These are phyloP conservation scores for Drosophila subsilvestris DNA, from an alignment of 2,888 invertebrate species.

Conservation along the genomic window DNA sequence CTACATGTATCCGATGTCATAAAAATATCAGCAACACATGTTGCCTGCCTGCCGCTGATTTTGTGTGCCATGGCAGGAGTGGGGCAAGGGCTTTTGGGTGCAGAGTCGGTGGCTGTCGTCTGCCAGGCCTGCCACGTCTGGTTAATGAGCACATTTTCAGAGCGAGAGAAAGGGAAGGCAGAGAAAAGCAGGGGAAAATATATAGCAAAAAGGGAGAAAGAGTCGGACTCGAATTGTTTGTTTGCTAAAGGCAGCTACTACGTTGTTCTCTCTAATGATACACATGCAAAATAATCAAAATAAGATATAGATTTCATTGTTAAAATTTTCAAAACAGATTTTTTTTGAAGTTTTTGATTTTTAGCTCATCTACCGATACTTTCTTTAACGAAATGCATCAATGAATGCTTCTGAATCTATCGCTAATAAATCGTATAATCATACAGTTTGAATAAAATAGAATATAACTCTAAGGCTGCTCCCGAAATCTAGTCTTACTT, in stretches of 20 bases:
- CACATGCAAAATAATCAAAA: not conserved
- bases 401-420: no score
- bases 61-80: conserved; percentile 22
- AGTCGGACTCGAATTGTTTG: not conserved
- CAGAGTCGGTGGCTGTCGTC: conserved; percentile 32
- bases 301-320: not conserved
- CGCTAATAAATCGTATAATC: no score
- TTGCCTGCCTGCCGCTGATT: conserved; percentile 49
- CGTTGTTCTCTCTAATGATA: not conserved
- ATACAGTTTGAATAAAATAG: not conserved
- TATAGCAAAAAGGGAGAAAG: not conserved
- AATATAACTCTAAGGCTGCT: not conserved
- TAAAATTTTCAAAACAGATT: not conserved
- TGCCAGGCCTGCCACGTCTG: conserved; percentile 50
- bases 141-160: conserved; percentile 46
- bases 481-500: not conserved
- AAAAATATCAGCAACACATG: conserved; percentile 75
- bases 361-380: no score
- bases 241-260: not conserved
- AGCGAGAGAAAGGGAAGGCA: conserved; percentile 5
- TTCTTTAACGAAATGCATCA: no score
- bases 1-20: conserved; percentile 58
- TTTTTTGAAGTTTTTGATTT: not conserved
- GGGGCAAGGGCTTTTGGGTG: not conserved
- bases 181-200: not conserved